Evolutionary conservation across 2,797 vertebrate species (phyloP).

Genomic region (Siniperca obscura): DNA sequence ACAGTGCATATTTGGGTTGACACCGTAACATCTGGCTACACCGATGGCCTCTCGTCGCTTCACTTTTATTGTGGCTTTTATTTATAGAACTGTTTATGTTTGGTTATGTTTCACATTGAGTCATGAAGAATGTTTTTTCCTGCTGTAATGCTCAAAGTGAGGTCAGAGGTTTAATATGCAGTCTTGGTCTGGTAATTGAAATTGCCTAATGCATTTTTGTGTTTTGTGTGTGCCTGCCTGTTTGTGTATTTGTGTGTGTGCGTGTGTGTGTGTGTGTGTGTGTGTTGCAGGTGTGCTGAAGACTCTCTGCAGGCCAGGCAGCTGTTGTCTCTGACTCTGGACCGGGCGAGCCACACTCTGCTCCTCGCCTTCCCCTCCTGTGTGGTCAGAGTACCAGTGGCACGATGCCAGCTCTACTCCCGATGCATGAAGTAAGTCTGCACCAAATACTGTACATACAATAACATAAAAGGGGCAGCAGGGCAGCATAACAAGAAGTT

Average conservation of each 20-base stretch:
- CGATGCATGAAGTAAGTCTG: slow-evolving; percentile 95
- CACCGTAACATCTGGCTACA: slow-evolving; percentile 35
- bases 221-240: slow-evolving; percentile 5
- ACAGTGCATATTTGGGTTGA: slow-evolving; percentile 38
- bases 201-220: slow-evolving; percentile 51
- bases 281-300: slow-evolving; percentile 87
- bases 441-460: neutral
- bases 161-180: slow-evolving; percentile 57
- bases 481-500: slow-evolving; percentile 20
- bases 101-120: slow-evolving; percentile 42
- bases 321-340: slow-evolving; percentile 92
- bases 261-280: slow-evolving; percentile 37
- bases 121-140: slow-evolving; percentile 14
- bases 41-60: neutral
- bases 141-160: slow-evolving; percentile 31
- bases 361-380: slow-evolving; percentile 93
- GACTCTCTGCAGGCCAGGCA: slow-evolving; percentile 84
- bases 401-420: slow-evolving; percentile 94
- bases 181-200: slow-evolving; percentile 53
- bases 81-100: slow-evolving; percentile 52
- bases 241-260: neutral
- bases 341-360: slow-evolving; percentile 88
- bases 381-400: slow-evolving; percentile 91
- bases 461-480: slow-evolving; percentile 23
- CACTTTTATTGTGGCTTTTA: slow-evolving; percentile 47